Conservation (phyloP, 1,140 invertebrate genomes). For the Ceratina australensis region DNA sequence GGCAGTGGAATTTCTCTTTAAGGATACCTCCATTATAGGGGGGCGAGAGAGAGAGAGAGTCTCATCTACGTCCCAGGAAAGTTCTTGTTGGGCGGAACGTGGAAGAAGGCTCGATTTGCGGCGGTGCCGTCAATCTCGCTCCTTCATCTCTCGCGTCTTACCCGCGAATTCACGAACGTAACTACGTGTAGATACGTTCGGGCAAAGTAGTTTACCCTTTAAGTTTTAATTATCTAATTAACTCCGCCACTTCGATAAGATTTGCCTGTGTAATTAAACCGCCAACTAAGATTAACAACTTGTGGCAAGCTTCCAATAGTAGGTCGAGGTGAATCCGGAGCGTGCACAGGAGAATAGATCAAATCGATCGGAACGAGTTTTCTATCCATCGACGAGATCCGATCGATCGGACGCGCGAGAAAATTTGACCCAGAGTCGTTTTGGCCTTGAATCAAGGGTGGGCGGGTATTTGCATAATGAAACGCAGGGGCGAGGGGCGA, state of each 20-base stretch:
- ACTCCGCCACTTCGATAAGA: slow-evolving; percentile 71
- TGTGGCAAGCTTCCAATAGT: slow-evolving; percentile 51
- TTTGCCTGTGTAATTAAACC: slow-evolving; percentile 72
- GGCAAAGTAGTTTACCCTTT: slow-evolving; percentile 68
- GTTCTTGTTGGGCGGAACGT: slow-evolving; percentile 9
- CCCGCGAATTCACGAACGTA: slow-evolving; percentile 7
- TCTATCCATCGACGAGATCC: background rate
- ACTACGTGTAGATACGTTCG: slow-evolving; percentile 18
- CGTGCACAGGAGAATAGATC: slow-evolving; percentile 4
- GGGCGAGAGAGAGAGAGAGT: slow-evolving; percentile 19
- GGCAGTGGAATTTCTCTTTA: slow-evolving; percentile 33
- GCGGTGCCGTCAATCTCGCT: slow-evolving; percentile 27
- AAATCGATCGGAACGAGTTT: background rate
- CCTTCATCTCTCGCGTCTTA: slow-evolving; percentile 36
- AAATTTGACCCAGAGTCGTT: background rate
- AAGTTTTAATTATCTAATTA: slow-evolving; percentile 76
- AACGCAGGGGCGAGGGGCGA: background rate
- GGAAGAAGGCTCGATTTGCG: slow-evolving; percentile 28
- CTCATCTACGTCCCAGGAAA: slow-evolving; percentile 20
- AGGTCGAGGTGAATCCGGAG: slow-evolving; percentile 48
- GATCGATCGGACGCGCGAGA: background rate
- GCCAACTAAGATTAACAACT: slow-evolving; percentile 62
- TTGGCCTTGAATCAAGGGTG: background rate
- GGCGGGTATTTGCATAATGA: slow-evolving; percentile 5
- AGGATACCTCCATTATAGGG: slow-evolving; percentile 11